Evolutionary conservation across 1,140 invertebrate species (phyloP).

Genomic region (Temnothorax nylanderi): DNA sequence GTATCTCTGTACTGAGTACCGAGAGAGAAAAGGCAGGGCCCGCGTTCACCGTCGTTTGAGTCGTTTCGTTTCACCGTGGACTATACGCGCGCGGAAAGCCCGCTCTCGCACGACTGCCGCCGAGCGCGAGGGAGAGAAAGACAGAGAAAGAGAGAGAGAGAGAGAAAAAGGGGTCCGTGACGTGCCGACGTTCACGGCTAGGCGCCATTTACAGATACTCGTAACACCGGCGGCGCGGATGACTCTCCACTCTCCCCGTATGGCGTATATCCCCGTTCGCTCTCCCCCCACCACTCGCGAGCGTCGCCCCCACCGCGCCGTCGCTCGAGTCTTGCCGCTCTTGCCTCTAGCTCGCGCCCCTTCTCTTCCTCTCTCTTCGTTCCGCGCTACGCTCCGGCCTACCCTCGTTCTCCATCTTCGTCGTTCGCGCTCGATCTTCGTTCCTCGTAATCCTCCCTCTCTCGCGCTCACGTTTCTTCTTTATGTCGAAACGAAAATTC

Average conservation of each 20-base stretch:
- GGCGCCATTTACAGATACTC: conserved; percentile 80
- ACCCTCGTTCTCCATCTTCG: conserved; percentile 7
- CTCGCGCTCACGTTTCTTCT: conserved; percentile 28
- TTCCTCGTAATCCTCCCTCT: not conserved
- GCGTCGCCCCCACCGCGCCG: not conserved
- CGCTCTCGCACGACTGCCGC: conserved; percentile 32
- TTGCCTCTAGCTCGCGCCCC: not conserved
- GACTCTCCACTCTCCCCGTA: not conserved
- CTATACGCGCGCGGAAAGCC: conserved; percentile 4
- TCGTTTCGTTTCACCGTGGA: not conserved
- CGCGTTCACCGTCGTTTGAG: not conserved
- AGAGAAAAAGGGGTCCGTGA: conserved; percentile 65
- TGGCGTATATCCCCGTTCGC: not conserved
- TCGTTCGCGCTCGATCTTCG: not conserved
- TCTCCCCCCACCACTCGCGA: not conserved
- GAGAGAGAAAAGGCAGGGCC: no score
- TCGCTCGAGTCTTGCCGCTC: not conserved
- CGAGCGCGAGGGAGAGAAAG: conserved; percentile 30
- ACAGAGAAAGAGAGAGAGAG: conserved; percentile 46
- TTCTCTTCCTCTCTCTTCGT: not conserved
- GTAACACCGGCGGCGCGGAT: conserved; percentile 54
- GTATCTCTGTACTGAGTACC: not conserved
- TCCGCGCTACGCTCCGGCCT: not conserved
- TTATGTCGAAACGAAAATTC: not conserved
- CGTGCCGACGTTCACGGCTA: conserved; percentile 71